Evolutionary conservation across 2,797 vertebrate genomes (phyloP), one percentile per base, ranked within the genome.

Genomic region (Myotis planiceps): DNA sequence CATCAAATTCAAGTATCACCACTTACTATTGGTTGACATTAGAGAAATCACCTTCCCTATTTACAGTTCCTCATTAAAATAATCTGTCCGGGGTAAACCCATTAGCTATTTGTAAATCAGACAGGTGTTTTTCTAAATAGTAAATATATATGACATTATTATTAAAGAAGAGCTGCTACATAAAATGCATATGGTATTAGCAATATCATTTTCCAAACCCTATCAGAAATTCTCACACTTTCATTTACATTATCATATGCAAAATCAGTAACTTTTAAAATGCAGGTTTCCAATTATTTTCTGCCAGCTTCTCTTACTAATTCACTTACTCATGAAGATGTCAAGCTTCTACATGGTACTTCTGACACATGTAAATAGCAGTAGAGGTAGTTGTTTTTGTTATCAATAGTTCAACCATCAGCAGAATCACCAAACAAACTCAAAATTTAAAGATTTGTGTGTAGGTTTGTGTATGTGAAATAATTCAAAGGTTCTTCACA

Each of bases 161-260:
- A 72, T 42, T 32, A 88, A 37, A 51, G 90, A 68, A 84, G 8
- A 79, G 7, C 9, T 69, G 47, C n/a, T 82, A 55, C 25, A 49
- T 80, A 92, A 92, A 87, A 87, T 5, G 16, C 25, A 71, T 5
- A 69, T 21, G 3, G 29, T 66, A 55, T 71, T 66, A 55, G 55
- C 23, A 78, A 29, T n/a, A 29, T 81, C 39, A 66, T 86, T 88
- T 91, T 79, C 19, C 66, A n/a, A 90, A 72, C 2, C 27, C 15
- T 72, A 72, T 69, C 76, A 84, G 34, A 69, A 94, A 89, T n/a
- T 82, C 45, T 94, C 71, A 83, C 8, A 85, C 27, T 69, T 83
- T n/a, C 42, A 80, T 94, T 86, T 89, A 94, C 2, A 82, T 7
- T 80, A 18, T 93, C 51, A 85, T 14, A 53, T 12, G 15, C 9